These are phyloP conservation scores for Capreolus pygargus DNA, from an alignment of 2,113 vertebrate genomes.

Conservation along the genomic window DNA sequence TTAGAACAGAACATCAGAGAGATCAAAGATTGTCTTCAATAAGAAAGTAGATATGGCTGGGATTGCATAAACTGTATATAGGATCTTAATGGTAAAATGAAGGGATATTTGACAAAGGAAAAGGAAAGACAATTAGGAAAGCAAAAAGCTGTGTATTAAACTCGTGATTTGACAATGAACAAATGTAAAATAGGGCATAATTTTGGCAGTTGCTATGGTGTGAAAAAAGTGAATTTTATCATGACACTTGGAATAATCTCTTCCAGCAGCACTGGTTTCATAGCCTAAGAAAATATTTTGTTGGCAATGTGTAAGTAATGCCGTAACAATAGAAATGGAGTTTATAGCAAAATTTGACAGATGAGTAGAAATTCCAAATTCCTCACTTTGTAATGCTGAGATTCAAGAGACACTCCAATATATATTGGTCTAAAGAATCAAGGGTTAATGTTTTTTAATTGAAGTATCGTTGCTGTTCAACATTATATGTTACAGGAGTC, in stretches of 20 bases:
- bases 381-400: background rate
- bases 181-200: background rate
- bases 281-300: background rate
- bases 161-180: background rate
- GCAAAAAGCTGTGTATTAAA: background rate
- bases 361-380: background rate
- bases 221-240: background rate
- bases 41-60: background rate
- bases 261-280: background rate
- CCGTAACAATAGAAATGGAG: background rate
- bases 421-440: background rate
- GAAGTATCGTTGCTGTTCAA: background rate
- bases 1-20: background rate
- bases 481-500: background rate
- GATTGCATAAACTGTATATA: background rate
- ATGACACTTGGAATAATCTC: background rate
- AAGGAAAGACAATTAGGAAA: background rate
- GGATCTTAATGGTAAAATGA: background rate
- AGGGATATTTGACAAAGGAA: background rate
- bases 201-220: background rate
- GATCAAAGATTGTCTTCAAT: background rate
- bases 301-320: background rate
- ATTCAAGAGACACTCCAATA: background rate
- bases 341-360: background rate
- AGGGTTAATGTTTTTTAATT: background rate